A percentile compares a stretch with the other conserved stretches of the same genome.
These are phyloP conservation scores for Pyrocoelia pectoralis DNA, from an alignment of 2,888 invertebrate species.

Conservation along the genomic window DNA sequence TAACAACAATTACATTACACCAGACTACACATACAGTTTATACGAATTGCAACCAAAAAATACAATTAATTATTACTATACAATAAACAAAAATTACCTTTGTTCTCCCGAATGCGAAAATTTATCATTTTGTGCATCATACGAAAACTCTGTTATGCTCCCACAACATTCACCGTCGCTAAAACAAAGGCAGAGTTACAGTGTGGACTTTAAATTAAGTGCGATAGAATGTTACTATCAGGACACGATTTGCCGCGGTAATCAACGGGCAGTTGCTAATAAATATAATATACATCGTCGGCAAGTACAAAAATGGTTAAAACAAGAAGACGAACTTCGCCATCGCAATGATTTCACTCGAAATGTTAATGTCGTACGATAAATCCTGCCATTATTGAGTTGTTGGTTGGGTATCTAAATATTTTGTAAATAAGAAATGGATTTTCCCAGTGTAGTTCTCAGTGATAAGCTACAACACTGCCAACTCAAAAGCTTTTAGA, in stretches of 20 bases:
- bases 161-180: slow-evolving; percentile 40
- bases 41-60: slow-evolving; percentile 60
- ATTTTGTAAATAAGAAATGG: slow-evolving; percentile 8
- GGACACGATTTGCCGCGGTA: slow-evolving; percentile 61
- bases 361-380: slow-evolving; percentile 47
- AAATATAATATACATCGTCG: slow-evolving; percentile 62
- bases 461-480: slow-evolving; percentile 4
- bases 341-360: slow-evolving; percentile 53
- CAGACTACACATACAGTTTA: slow-evolving; percentile 52
- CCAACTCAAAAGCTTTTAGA: slow-evolving; percentile 9
- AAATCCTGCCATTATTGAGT: neutral
- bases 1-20: slow-evolving; percentile 49
- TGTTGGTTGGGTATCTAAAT: neutral
- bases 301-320: slow-evolving; percentile 67
- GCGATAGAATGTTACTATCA: slow-evolving; percentile 65
- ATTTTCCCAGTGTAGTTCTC: neutral
- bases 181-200: slow-evolving; percentile 59
- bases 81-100: slow-evolving; percentile 53
- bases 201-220: slow-evolving; percentile 64
- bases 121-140: slow-evolving; percentile 39
- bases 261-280: slow-evolving; percentile 60
- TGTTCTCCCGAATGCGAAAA: slow-evolving; percentile 42
- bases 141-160: slow-evolving; percentile 43
- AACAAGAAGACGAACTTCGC: slow-evolving; percentile 60
- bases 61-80: slow-evolving; percentile 59